Evolutionary conservation across 2,797 vertebrate genomes (phyloP).

Genomic region (Alcedo atthis): DNA sequence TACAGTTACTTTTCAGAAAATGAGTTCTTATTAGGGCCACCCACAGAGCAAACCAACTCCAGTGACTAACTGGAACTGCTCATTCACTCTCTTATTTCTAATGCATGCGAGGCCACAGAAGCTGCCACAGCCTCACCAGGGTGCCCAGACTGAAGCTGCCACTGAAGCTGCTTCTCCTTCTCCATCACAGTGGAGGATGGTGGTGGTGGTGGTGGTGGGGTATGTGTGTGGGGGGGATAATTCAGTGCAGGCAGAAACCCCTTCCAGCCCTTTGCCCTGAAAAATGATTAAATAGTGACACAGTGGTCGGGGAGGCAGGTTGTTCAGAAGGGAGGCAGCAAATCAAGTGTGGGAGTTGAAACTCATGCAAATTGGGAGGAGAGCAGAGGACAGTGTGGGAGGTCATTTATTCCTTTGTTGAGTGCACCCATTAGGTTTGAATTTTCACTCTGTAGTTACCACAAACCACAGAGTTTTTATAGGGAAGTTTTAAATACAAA

Average conservation of each 20-base stretch:
- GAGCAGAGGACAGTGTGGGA: not conserved
- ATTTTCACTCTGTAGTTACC: not conserved
- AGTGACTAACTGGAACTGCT: not conserved
- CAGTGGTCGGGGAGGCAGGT: not conserved
- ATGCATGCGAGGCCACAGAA: not conserved
- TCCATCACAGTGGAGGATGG: not conserved
- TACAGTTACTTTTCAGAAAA: not conserved
- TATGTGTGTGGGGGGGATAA: not conserved
- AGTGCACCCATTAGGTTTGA: not conserved
- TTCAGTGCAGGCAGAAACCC: not conserved
- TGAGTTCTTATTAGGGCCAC: not conserved
- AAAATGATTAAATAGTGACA: not conserved
- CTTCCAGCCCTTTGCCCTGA: not conserved
- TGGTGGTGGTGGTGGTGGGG: too few species aligned
- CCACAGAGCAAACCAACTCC: not conserved
- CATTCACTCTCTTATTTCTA: not conserved
- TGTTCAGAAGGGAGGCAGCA: not conserved
- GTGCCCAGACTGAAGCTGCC: not conserved
- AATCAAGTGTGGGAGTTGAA: slow-evolving; percentile 21
- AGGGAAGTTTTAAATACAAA: not conserved
- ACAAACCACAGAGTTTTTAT: not conserved
- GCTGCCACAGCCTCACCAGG: not conserved
- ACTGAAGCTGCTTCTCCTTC: not conserved
- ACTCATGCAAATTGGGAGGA: not conserved
- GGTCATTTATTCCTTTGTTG: not conserved